Percentiles rank a stretch among this genome's conserved stretches.
phyloP scores from a whole-genome alignment of 2,888 invertebrate species.

The Aplocera efformata region DNA sequence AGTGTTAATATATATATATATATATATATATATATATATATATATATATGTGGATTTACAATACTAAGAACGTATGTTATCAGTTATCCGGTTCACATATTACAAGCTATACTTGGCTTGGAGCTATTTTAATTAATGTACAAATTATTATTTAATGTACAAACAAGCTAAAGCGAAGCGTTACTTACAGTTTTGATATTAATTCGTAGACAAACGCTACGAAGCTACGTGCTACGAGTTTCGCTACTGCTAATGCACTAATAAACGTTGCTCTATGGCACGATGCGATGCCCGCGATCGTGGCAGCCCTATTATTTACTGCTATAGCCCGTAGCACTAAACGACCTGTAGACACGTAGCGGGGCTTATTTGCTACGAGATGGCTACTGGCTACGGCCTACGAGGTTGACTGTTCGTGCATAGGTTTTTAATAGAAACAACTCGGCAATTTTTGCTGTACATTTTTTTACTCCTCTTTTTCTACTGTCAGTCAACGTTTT shows the following conservation, averaged over 20 bases:
- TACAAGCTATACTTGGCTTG: too few relatives aligned
- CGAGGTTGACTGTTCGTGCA: conserved; percentile 13
- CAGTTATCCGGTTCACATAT: too few relatives aligned
- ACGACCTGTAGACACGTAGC: conserved; percentile 32
- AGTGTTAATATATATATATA: too few relatives aligned
- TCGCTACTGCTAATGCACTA: conserved; percentile 14
- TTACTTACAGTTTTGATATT: background rate
- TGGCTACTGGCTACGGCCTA: conserved; percentile 20
- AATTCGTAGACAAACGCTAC: background rate
- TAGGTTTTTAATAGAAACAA: background rate
- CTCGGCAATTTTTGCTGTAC: too few relatives aligned
- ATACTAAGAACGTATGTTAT: too few relatives aligned
- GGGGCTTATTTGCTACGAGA: conserved; percentile 18
- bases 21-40: too few relatives aligned
- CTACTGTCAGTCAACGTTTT: too few relatives aligned
- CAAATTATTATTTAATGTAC: too few relatives aligned
- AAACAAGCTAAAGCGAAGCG: too few relatives aligned
- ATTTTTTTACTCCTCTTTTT: too few relatives aligned
- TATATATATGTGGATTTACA: too few relatives aligned
- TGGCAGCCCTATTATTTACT: conserved; percentile 33
- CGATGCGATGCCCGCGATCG: conserved; percentile 25
- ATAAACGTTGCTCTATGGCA: conserved; percentile 19
- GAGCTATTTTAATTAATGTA: too few relatives aligned
- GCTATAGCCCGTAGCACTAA: conserved; percentile 27
- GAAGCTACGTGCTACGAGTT: background rate